phyloP scores from a whole-genome alignment of 35 echinoderm and acorn worm species.

The Ophioderma brevispina region DNA sequence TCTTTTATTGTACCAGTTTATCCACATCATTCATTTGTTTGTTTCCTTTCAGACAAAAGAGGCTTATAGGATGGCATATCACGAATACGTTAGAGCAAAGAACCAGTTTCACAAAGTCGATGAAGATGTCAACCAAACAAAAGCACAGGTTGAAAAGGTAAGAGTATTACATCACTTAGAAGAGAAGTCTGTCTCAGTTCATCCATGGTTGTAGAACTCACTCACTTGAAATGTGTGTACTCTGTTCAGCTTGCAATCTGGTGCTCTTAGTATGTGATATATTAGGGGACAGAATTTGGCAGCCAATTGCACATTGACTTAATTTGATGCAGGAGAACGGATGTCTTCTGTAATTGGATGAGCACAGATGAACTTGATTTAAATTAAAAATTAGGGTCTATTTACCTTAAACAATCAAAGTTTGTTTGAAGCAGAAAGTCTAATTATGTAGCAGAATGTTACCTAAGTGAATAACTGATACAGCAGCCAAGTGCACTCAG shows the following conservation, averaged over 20 bases:
- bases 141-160: slow-evolving; percentile 86
- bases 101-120: slow-evolving; percentile 76
- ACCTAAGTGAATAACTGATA: too few relatives aligned
- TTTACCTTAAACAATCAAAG: too few relatives aligned
- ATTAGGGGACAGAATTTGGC: too few relatives aligned
- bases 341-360: too few relatives aligned
- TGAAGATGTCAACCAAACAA: slow-evolving; percentile 72
- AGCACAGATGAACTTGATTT: too few relatives aligned
- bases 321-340: too few relatives aligned
- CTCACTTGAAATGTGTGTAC: background rate
- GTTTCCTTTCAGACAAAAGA: slow-evolving; percentile 54
- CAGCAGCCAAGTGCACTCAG: too few relatives aligned
- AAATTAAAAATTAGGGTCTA: too few relatives aligned
- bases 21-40: background rate
- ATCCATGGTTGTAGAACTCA: background rate
- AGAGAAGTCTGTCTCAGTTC: background rate
- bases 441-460: too few relatives aligned
- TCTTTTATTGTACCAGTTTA: background rate
- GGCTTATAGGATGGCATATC: slow-evolving; percentile 61
- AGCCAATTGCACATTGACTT: too few relatives aligned
- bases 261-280: too few relatives aligned
- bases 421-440: too few relatives aligned
- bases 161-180: background rate
- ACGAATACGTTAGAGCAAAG: slow-evolving; percentile 65
- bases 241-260: background rate